A percentile compares a stretch with the other conserved stretches of the same genome.
Evolutionary conservation across 2,888 invertebrate genomes (phyloP).

Genomic region (Parnassius glacialis): DNA sequence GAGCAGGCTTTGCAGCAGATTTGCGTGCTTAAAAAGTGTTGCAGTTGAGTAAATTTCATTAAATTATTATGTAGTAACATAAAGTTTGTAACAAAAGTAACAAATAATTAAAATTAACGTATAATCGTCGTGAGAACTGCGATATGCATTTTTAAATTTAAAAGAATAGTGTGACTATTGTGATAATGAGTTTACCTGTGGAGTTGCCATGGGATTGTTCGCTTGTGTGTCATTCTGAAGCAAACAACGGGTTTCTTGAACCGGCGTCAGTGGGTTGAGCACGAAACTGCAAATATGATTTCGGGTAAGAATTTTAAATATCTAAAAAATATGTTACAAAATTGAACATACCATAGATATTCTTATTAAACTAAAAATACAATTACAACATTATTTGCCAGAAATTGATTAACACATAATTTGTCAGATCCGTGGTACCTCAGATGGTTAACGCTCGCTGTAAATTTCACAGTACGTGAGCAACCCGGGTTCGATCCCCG

Average conservation of each 20-base stretch:
- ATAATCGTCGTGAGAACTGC: constrained; percentile 19
- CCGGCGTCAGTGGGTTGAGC: constrained; percentile 93
- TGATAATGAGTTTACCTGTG: constrained; percentile 73
- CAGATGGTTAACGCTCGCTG: no score
- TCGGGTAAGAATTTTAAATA: not conserved
- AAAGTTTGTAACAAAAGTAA: constrained; percentile 1
- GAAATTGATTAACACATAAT: no score
- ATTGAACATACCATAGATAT: no score
- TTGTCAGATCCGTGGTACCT: no score
- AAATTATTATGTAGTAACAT: not conserved
- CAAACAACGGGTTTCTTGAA: constrained; percentile 94
- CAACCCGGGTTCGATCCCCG: no score
- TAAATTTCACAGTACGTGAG: no score
- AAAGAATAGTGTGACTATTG: constrained; percentile 10
- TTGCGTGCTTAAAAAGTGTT: constrained; percentile 8
- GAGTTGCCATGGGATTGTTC: constrained; percentile 91
- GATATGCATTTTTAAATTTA: constrained; percentile 1
- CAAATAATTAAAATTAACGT: constrained; percentile 1
- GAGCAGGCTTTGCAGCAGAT: constrained; percentile 30
- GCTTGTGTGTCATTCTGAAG: constrained; percentile 96
- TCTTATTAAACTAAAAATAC: no score
- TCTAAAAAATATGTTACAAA: no score
- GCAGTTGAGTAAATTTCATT: constrained; percentile 5
- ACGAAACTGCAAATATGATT: constrained; percentile 87
- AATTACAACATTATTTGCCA: no score